These are phyloP conservation scores for Grallaria varia DNA, from an alignment of 2,113 vertebrate species.

Conservation along the genomic window DNA sequence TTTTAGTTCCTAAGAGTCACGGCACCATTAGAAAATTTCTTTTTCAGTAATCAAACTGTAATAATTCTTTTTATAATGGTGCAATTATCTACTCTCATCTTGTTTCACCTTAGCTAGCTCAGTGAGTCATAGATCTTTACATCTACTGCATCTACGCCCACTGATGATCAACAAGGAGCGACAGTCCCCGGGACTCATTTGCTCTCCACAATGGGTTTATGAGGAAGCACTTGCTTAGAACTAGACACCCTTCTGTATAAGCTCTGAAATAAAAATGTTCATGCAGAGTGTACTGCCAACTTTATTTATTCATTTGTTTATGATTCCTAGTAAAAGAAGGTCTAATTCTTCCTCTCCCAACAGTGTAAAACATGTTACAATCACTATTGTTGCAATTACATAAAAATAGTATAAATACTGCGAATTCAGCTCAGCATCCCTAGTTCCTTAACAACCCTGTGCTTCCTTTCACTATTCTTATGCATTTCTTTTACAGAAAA, in stretches of 20 bases:
- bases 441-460: not conserved
- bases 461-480: not conserved
- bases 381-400: not conserved
- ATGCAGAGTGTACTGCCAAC: not conserved
- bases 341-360: not conserved
- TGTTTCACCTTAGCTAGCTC: conserved; percentile 51
- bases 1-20: conserved; percentile 4
- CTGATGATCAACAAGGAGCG: conserved; percentile 40
- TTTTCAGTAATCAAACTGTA: conserved; percentile 22
- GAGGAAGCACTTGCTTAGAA: not conserved
- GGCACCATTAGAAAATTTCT: not conserved
- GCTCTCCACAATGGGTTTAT: not conserved
- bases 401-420: not conserved
- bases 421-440: not conserved
- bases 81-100: conserved; percentile 54
- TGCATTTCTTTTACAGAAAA: not conserved
- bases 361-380: not conserved
- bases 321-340: not conserved
- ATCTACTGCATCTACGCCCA: conserved; percentile 43
- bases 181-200: conserved; percentile 5
- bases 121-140: conserved; percentile 59
- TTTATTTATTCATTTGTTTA: not conserved
- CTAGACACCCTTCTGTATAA: not conserved
- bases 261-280: not conserved
- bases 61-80: conserved; percentile 54